phyloP scores from a whole-genome alignment of 2,797 vertebrate genomes.

The Tangara arthus region DNA sequence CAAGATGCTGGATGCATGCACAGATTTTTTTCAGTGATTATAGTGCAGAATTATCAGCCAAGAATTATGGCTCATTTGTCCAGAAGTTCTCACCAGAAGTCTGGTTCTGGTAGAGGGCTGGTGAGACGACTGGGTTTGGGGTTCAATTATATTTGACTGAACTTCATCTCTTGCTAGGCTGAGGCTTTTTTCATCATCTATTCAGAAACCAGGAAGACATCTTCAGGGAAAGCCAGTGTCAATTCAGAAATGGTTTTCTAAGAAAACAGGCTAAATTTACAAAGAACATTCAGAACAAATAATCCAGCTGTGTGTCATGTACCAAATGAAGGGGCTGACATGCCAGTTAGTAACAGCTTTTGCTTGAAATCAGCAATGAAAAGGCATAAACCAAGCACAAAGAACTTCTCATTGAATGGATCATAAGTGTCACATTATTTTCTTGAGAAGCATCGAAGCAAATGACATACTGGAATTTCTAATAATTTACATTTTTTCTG shows the following conservation, averaged over 20 bases:
- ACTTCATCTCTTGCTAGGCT: not conserved
- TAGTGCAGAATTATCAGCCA: not conserved
- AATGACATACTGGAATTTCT: not conserved
- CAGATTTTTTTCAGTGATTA: not conserved
- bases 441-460: not conserved
- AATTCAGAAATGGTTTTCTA: not conserved
- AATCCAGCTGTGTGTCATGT: not conserved
- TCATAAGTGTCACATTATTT: not conserved
- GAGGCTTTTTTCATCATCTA: not conserved
- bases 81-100: not conserved
- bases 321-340: not conserved
- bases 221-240: not conserved
- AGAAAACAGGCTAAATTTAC: not conserved
- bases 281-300: not conserved
- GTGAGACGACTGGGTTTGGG: not conserved
- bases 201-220: not conserved
- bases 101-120: not conserved
- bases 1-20: not conserved
- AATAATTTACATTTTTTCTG: not conserved
- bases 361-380: not conserved
- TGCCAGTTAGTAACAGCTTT: not conserved
- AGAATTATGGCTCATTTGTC: not conserved
- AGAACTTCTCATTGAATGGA: not conserved
- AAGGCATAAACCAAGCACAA: not conserved
- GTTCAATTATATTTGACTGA: not conserved